Base-by-base conservation (phyloP, 2,888 invertebrate species). In the Epirrita christyi region DNA sequence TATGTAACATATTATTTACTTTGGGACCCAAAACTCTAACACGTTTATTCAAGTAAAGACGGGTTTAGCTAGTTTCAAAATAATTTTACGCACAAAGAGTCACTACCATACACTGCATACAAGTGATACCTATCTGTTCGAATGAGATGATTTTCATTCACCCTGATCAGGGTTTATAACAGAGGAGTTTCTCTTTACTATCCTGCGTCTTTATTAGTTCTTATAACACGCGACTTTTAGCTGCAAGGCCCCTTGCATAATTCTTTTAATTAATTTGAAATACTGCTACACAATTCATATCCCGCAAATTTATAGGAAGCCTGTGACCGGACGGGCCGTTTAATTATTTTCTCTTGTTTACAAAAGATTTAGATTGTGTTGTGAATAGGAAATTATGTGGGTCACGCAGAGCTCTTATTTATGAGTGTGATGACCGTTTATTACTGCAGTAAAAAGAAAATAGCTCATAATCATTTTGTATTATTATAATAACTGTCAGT, bases 291-390 rank as follows among this genome's bases (percentile, higher is more conserved):
- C 61, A 68, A 73, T 77, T 74, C 74, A 80, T 78, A 81, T 80
- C 72, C 74, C 64, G 68, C 72, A 64, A 68, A 86, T 85, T 85
- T 86, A 86, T 86, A 76, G 78, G 71, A 76, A 77, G 68, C 76
- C 72, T 67, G 67, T 73, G 70, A 72, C 72, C 78, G 73, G 68
- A 68, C 68, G 41, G 74, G 66, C 58, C 71, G 68, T 81, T 82
- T 85, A 85, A 85, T 86, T 86, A 85, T 85, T 83, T 85, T 83
- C 79, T 81, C 75, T 78, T 85, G 84, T 85, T 88, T 85, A 80
- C 78, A 76, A 69, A 76, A 81, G 80, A 85, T 85, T 83, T 77
- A 81, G 80, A 85, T 83, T 58, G 45, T 45, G 51, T 51, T 46
- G 45, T 44, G 49, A 48, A 52, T 15, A 51, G 49, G 47, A 55